Evolutionary conservation across 2,888 invertebrate genomes (phyloP).

Genomic region (Sericinus montela): DNA sequence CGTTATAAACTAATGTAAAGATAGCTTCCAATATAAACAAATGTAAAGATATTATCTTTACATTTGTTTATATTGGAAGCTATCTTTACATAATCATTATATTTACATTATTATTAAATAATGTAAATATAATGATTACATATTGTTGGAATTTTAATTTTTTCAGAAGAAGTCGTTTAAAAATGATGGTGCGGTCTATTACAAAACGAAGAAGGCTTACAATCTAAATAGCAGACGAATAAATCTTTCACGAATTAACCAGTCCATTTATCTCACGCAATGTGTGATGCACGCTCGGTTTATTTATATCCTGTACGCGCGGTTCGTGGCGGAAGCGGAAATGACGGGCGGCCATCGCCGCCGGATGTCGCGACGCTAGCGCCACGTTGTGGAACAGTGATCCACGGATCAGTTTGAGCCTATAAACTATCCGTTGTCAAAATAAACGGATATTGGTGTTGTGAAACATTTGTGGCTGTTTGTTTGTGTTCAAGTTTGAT

Average conservation of each 20-base stretch:
- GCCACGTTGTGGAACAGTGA: conserved; percentile 32
- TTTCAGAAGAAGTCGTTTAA: no score
- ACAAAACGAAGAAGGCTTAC: conserved; percentile 7
- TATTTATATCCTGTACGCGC: conserved; percentile 44
- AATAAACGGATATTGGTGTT: conserved; percentile 17
- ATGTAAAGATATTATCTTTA: no score
- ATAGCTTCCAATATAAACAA: no score
- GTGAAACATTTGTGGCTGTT: neutral
- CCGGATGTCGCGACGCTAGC: conserved; percentile 59
- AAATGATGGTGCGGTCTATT: no score
- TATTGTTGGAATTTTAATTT: no score
- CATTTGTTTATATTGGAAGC: no score
- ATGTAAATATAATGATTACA: no score
- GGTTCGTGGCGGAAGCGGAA: conserved; percentile 36
- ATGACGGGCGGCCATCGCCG: conserved; percentile 43
- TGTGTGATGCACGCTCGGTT: conserved; percentile 62
- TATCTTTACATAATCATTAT: no score
- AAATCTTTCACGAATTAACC: conserved; percentile 53
- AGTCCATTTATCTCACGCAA: conserved; percentile 64
- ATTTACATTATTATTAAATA: no score
- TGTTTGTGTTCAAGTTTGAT: neutral
- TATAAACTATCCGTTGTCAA: conserved; percentile 25
- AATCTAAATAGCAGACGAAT: conserved; percentile 34
- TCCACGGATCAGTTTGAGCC: conserved; percentile 20
- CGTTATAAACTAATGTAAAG: no score